These are phyloP conservation scores for Enteromius thamalakanensis DNA, from an alignment of 2,797 vertebrate genomes.

Conservation along the genomic window DNA sequence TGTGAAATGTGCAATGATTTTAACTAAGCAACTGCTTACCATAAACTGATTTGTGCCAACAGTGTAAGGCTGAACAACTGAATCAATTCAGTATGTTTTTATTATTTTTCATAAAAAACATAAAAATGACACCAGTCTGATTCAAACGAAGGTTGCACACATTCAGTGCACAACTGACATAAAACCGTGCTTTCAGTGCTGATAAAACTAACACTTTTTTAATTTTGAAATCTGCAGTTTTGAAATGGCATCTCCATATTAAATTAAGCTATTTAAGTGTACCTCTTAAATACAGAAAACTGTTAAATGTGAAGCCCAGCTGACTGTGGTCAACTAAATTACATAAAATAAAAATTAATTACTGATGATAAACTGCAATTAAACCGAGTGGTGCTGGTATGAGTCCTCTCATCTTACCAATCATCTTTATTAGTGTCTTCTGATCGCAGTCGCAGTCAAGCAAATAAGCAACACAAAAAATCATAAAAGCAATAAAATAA, in stretches of 20 bases:
- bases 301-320: constrained; percentile 40
- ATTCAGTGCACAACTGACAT: background rate
- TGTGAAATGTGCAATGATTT: background rate
- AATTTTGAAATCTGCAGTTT: constrained; percentile 14
- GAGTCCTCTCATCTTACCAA: constrained; percentile 22
- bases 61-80: background rate
- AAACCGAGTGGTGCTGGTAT: constrained; percentile 5
- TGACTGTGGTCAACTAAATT: constrained; percentile 42
- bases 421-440: constrained; percentile 44
- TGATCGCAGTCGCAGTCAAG: background rate
- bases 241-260: constrained; percentile 21
- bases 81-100: background rate
- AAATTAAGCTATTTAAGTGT: constrained; percentile 35
- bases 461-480: background rate
- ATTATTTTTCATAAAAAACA: background rate
- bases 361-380: constrained; percentile 48
- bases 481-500: background rate
- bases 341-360: constrained; percentile 50
- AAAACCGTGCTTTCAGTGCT: background rate
- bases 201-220: background rate
- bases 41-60: background rate
- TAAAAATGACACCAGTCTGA: background rate
- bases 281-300: constrained; percentile 38
- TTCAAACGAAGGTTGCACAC: background rate
- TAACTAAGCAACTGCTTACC: background rate